Evolutionary conservation across 2,113 vertebrate species (phyloP).

Genomic region (Verasper variegatus): DNA sequence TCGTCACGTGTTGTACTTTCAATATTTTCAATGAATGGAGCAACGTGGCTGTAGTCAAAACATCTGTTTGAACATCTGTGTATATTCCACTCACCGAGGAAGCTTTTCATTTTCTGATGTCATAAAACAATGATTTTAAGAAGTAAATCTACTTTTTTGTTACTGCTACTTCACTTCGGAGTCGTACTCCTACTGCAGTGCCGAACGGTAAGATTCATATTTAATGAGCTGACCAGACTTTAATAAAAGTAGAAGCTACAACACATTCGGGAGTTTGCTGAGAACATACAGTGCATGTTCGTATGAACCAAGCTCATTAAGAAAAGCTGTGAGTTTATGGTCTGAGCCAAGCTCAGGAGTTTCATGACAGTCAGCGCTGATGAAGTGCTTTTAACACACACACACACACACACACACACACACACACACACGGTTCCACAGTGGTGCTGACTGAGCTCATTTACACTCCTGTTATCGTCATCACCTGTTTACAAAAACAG

Average conservation of each 20-base stretch:
- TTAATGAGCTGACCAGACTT: background rate
- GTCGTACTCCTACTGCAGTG: too few species aligned
- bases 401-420: slow-evolving; percentile 40
- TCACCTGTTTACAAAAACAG: slow-evolving; percentile 49
- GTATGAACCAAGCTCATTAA: slow-evolving; percentile 10
- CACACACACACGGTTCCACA: slow-evolving; percentile 32
- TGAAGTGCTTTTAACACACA: slow-evolving; percentile 16
- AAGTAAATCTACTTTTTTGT: too few species aligned
- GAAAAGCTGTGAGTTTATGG: background rate
- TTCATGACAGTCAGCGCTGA: slow-evolving; percentile 12
- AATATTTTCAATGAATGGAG: too few species aligned
- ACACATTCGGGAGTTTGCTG: too few species aligned
- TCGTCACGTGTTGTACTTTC: too few species aligned
- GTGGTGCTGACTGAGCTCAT: slow-evolving; percentile 45
- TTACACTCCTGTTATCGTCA: slow-evolving; percentile 36
- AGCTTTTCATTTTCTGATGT: too few species aligned
- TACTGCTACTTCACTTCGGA: too few species aligned
- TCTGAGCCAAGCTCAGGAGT: slow-evolving; percentile 10
- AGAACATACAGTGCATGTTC: background rate
- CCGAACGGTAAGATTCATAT: background rate
- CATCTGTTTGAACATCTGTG: too few species aligned
- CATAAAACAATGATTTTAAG: too few species aligned
- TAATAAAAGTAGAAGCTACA: background rate
- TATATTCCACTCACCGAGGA: too few species aligned
- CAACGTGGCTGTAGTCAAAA: too few species aligned